These are phyloP conservation scores for Agrotis ipsilon DNA, from an alignment of 2,888 invertebrate genomes.

Conservation along the genomic window DNA sequence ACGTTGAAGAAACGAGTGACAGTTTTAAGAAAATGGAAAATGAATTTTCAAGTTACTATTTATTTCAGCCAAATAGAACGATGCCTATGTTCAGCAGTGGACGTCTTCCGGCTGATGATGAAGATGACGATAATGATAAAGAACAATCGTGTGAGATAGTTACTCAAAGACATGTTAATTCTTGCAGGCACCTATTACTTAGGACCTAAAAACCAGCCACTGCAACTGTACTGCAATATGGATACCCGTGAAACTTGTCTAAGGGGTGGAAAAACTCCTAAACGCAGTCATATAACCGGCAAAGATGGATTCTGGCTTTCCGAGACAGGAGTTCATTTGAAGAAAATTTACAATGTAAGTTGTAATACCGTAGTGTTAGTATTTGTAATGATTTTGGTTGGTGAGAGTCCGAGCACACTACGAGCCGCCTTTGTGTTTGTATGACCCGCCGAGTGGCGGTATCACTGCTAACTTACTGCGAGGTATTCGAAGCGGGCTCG, in stretches of 20 bases:
- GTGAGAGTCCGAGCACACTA: too few species aligned
- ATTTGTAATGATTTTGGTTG: too few species aligned
- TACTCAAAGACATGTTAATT: background rate
- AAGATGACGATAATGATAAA: too few species aligned
- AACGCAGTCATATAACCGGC: background rate
- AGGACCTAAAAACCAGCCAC: constrained; percentile 8
- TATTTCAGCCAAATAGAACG: too few species aligned
- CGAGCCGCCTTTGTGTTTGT: too few species aligned
- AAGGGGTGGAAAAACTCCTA: constrained; percentile 4
- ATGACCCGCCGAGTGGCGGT: too few species aligned
- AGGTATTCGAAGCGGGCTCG: too few species aligned
- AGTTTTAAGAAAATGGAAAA: background rate
- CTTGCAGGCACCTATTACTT: constrained; percentile 15
- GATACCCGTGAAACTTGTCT: constrained; percentile 10
- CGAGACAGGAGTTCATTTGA: background rate
- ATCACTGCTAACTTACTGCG: too few species aligned
- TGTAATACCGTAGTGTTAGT: too few species aligned
- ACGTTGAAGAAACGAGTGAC: background rate
- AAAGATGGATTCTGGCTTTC: constrained; percentile 14
- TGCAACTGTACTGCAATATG: constrained; percentile 13
- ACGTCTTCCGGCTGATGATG: too few species aligned
- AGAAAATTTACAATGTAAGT: constrained; percentile 9
- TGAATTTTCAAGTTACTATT: background rate
- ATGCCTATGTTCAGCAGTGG: too few species aligned
- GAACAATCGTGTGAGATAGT: too few species aligned